These are phyloP conservation scores for Psettodes erumei DNA, from an alignment of 2,113 vertebrate species.

Conservation along the genomic window DNA sequence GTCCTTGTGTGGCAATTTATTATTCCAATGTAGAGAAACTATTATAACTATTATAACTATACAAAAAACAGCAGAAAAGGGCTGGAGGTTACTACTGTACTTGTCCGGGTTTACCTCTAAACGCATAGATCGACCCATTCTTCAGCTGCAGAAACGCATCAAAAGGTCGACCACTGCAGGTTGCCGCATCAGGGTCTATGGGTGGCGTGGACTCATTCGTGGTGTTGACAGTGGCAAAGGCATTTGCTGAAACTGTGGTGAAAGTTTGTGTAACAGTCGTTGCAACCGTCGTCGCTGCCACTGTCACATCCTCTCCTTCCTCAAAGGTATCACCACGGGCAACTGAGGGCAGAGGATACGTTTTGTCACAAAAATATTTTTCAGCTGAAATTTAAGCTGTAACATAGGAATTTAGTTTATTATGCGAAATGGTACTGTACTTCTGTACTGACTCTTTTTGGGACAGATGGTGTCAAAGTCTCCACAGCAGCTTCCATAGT, in stretches of 20 bases:
- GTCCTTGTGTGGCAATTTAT: no score
- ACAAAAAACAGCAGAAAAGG: no score
- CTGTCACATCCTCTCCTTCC: slow-evolving; percentile 10
- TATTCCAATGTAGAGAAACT: no score
- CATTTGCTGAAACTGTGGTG: not conserved
- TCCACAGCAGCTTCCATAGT: slow-evolving; percentile 91
- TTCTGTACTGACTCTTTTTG: slow-evolving; percentile 82
- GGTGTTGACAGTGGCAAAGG: not conserved
- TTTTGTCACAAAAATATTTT: not conserved
- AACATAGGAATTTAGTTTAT: not conserved
- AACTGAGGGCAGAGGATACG: slow-evolving; percentile 36
- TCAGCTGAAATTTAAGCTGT: not conserved
- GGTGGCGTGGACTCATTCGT: not conserved
- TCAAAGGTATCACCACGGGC: slow-evolving; percentile 78
- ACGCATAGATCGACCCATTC: slow-evolving; percentile 93
- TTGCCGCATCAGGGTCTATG: slow-evolving; percentile 51
- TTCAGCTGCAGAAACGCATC: slow-evolving; percentile 94
- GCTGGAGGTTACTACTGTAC: no score
- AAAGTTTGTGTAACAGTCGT: not conserved
- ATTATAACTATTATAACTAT: no score
- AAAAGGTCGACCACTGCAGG: slow-evolving; percentile 88
- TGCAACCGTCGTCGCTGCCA: not conserved
- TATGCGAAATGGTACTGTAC: not conserved
- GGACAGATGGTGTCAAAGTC: slow-evolving; percentile 87
- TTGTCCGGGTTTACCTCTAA: slow-evolving; percentile 87